Percentiles rank a stretch among this genome's conserved stretches.
Conservation (phyloP, 2,113 vertebrate genomes). For the Limanda limanda region DNA sequence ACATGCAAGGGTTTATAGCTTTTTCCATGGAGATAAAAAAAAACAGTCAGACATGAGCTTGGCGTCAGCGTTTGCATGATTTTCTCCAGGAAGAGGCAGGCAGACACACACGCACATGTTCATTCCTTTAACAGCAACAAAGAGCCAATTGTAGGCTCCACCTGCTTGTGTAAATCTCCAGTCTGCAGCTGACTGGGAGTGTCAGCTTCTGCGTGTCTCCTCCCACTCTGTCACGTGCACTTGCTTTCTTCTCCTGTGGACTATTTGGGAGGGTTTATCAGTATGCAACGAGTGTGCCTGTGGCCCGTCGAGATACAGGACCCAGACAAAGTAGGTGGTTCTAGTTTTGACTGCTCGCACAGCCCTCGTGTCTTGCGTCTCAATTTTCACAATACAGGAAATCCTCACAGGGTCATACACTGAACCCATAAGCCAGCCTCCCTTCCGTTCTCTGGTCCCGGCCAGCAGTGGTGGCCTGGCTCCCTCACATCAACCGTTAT, state of each 20-base stretch:
- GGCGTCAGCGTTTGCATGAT: conserved; percentile 54
- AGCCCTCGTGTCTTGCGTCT: conserved; percentile 49
- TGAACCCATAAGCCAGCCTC: conserved; percentile 35
- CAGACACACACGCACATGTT: conserved; percentile 74
- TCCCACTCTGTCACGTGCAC: conserved; percentile 69
- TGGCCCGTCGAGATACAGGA: conserved; percentile 47
- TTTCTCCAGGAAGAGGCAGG: conserved; percentile 61
- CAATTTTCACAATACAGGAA: conserved; percentile 71
- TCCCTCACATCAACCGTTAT: conserved; percentile 58
- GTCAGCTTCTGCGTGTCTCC: conserved; percentile 52
- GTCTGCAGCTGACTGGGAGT: conserved; percentile 72
- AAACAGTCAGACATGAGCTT: conserved; percentile 46
- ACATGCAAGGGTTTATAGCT: conserved; percentile 41
- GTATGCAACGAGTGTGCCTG: conserved; percentile 56
- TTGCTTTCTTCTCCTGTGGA: conserved; percentile 39
- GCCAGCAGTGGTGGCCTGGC: conserved; percentile 62
- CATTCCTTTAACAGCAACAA: conserved; percentile 75
- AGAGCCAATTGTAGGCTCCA: conserved; percentile 81
- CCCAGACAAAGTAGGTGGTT: conserved; percentile 64
- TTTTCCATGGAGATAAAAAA: conserved; percentile 56
- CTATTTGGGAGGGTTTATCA: conserved; percentile 65
- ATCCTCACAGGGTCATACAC: conserved; percentile 51
- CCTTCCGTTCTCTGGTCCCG: conserved; percentile 23
- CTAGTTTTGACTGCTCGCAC: conserved; percentile 55
- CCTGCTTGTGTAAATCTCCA: conserved; percentile 75